phyloP scores from a whole-genome alignment of 2,888 invertebrate genomes.

The Venusia cambrica region DNA sequence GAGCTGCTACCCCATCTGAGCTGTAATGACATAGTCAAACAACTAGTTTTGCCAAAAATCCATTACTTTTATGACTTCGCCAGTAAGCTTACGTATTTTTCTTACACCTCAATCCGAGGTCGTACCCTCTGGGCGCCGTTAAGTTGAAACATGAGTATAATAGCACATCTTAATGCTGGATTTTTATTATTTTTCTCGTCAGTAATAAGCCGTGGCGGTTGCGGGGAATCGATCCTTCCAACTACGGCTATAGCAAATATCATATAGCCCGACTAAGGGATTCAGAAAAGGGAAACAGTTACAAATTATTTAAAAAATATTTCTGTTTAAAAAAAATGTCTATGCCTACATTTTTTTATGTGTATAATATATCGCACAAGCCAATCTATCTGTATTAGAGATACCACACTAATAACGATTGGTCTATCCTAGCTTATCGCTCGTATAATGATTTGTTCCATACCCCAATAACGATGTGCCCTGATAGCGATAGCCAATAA shows the following conservation, averaged over 20 bases:
- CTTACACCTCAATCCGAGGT: slow-evolving; percentile 39
- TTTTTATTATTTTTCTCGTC: slow-evolving; percentile 47
- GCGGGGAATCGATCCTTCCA: slow-evolving; percentile 20
- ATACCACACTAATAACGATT: slow-evolving; percentile 7
- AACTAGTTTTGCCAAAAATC: slow-evolving; percentile 2
- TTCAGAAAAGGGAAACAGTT: too few relatives aligned
- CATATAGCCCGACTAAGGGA: too few relatives aligned
- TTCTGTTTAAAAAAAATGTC: too few relatives aligned
- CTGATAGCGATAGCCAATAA: slow-evolving; percentile 38
- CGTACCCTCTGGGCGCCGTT: slow-evolving; percentile 39
- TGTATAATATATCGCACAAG: slow-evolving; percentile 8
- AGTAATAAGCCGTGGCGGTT: slow-evolving; percentile 38
- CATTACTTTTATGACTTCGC: slow-evolving; percentile 6
- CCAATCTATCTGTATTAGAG: too few relatives aligned
- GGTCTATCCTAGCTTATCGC: slow-evolving; percentile 43
- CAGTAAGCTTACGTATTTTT: slow-evolving; percentile 38
- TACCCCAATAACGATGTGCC: slow-evolving; percentile 49
- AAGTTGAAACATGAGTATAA: slow-evolving; percentile 51
- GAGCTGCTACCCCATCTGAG: too few relatives aligned
- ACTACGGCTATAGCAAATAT: too few relatives aligned
- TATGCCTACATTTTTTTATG: too few relatives aligned
- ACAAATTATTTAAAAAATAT: too few relatives aligned
- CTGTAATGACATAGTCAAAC: too few relatives aligned
- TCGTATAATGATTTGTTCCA: slow-evolving; percentile 53
- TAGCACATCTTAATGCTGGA: slow-evolving; percentile 49